Conservation (phyloP, 2,113 vertebrate species). For the Panthera leo region DNA sequence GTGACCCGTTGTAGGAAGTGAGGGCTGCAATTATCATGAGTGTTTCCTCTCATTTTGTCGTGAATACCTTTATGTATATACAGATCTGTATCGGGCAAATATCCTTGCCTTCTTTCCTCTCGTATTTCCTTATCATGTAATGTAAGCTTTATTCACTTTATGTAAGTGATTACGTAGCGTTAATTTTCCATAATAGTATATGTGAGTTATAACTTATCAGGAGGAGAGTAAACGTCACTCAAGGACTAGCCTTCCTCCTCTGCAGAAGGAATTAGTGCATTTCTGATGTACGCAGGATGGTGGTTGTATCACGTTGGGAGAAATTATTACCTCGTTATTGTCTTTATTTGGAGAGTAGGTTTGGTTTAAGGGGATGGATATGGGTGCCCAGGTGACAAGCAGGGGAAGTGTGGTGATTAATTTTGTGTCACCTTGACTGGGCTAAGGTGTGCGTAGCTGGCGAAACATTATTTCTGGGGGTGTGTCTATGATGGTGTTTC, state of each 20-base stretch:
- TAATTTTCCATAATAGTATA: background rate
- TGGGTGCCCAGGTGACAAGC: background rate
- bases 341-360: background rate
- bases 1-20: background rate
- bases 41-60: background rate
- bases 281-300: background rate
- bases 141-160: background rate
- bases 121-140: background rate
- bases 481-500: background rate
- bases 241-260: background rate
- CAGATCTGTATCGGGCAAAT: background rate
- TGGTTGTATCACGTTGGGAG: background rate
- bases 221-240: background rate
- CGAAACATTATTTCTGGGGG: background rate
- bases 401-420: background rate
- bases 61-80: background rate
- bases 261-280: background rate
- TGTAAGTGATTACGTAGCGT: background rate
- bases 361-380: background rate
- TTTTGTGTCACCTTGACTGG: background rate
- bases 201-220: background rate
- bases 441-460: background rate
- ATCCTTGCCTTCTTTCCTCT: background rate
- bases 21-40: background rate
- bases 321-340: background rate